Base-by-base conservation (phyloP, 2,888 invertebrate species). In the Xanthorhoe spadicearia region DNA sequence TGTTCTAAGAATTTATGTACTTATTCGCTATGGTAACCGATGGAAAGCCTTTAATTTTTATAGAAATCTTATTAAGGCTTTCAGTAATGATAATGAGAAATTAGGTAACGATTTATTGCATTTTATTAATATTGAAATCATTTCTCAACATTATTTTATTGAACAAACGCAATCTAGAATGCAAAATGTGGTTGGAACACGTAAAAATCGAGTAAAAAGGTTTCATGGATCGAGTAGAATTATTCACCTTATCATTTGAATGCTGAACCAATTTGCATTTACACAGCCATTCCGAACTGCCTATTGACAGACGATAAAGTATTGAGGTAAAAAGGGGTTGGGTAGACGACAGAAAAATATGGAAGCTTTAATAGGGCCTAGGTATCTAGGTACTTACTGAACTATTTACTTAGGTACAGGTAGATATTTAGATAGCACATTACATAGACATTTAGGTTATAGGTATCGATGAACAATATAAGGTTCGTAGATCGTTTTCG, bases 181-280 rank as follows among this genome's bases (percentile, higher is more conserved):
- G 1, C 48, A 48, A 48, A 54, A 58, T 63, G 60, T 67, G 8
- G 43, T 61, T 13, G 13, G 68, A 67, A 70, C 60, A 73, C 74
- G 73, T 72, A 73, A 75, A 74, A 82, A 82, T 82, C 74, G 76
- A 75, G 74, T 74, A 78, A 78, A 78, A 76, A 76, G 76, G 48
- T 48, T 48, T 48, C 48, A 7, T 48, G 48, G 48, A 48, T 48
- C 15, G 15, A 74, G 75, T 77, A 83, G 77, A 84, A 83, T 85
- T 84, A 75, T 70, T 65, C 66, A 76, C 81, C 55, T 83, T 87
- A 89, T 87, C 86, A 88, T 90, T 85, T 87, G 83, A 88, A 90
- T 90, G 83, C 81, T 83, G 86, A 87, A 88, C 88, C 87, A 87
- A 88, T 88, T 88, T 84, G 80, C 83, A 83, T 84, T 86, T 88